A percentile compares a stretch with the other conserved stretches of the same genome.
These are phyloP conservation scores for Sebastes glaucus DNA, from an alignment of 2,797 vertebrate species.

Conservation along the genomic window DNA sequence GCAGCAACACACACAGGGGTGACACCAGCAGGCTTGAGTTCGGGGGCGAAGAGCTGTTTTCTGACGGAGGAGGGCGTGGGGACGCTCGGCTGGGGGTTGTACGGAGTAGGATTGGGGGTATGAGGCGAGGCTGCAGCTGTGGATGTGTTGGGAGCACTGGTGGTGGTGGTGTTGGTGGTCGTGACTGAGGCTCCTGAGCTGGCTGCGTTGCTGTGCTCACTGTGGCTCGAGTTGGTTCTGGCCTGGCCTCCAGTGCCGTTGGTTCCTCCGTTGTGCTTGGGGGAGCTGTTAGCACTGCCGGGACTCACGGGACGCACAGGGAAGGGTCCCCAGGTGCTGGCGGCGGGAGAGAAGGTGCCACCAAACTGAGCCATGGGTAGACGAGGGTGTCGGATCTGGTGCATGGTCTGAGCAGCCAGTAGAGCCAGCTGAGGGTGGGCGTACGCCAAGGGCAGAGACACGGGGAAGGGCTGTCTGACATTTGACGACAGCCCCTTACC, in stretches of 20 bases:
- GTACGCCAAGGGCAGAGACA: slow-evolving; percentile 95
- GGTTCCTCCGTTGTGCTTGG: slow-evolving; percentile 90
- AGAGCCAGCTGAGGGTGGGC: slow-evolving; percentile 97
- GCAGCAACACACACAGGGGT: slow-evolving; percentile 79
- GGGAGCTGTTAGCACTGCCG: slow-evolving; percentile 94
- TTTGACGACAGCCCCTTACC: slow-evolving; percentile 92
- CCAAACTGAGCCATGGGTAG: slow-evolving; percentile 98
- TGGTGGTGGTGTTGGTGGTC: slow-evolving; percentile 77
- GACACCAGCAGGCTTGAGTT: slow-evolving; percentile 84
- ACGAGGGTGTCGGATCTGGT: slow-evolving; percentile 97
- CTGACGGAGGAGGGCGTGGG: slow-evolving; percentile 93
- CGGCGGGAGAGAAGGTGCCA: slow-evolving; percentile 93
- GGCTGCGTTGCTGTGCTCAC: slow-evolving; percentile 79
- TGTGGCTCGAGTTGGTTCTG: slow-evolving; percentile 75
- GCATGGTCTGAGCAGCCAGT: slow-evolving; percentile 97
- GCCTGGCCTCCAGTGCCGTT: slow-evolving; percentile 51
- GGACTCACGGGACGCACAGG: slow-evolving; percentile 97
- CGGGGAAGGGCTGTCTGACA: slow-evolving; percentile 92
- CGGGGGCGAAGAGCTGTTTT: slow-evolving; percentile 93
- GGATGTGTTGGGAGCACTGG: slow-evolving; percentile 82
- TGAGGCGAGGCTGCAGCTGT: slow-evolving; percentile 66
- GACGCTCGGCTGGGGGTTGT: slow-evolving; percentile 84
- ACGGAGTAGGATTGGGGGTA: slow-evolving; percentile 71
- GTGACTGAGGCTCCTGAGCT: slow-evolving; percentile 74
- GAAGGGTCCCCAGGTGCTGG: slow-evolving; percentile 98